These are phyloP conservation scores for Garrulus glandarius DNA, from an alignment of 2,797 vertebrate genomes.

Conservation along the genomic window DNA sequence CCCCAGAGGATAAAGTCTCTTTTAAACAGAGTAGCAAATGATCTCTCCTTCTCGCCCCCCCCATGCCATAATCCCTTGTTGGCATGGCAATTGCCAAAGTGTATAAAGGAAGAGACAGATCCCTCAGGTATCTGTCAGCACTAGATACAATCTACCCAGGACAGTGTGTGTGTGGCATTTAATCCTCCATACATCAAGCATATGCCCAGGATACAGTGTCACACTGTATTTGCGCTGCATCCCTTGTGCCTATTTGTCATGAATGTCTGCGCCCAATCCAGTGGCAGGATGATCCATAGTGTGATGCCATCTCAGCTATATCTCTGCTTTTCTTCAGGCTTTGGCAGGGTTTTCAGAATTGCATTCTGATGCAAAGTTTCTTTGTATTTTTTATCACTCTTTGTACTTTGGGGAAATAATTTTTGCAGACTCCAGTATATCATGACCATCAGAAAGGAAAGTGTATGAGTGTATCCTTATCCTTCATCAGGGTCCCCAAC, in stretches of 20 bases:
- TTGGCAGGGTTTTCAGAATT: constrained; percentile 36
- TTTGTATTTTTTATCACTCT: constrained; percentile 6
- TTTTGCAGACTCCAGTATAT: not conserved
- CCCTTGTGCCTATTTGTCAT: constrained; percentile 51
- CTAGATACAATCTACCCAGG: constrained; percentile 51
- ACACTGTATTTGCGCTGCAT: constrained; percentile 19
- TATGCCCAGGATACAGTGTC: constrained; percentile 47
- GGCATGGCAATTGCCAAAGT: constrained; percentile 27
- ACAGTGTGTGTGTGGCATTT: constrained; percentile 54
- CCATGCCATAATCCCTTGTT: constrained; percentile 32
- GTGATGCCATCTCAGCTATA: constrained; percentile 39
- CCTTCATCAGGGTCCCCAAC: not conserved
- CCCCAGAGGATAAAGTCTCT: constrained; percentile 13
- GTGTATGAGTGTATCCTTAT: not conserved
- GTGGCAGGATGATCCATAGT: constrained; percentile 56
- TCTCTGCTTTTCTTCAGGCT: constrained; percentile 31
- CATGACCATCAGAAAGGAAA: not conserved
- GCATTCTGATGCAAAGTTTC: constrained; percentile 39
- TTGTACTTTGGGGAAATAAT: not conserved
- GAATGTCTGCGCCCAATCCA: not conserved
- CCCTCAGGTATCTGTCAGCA: constrained; percentile 57
- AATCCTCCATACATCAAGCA: constrained; percentile 52
- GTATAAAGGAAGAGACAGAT: constrained; percentile 54
- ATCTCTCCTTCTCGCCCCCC: not conserved
- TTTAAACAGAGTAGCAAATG: constrained; percentile 42